Evolutionary conservation across 35 echinoderm and acorn worm genomes (phyloP), one percentile per base, ranked within the genome.

Genomic region (Lytechinus variegatus): DNA sequence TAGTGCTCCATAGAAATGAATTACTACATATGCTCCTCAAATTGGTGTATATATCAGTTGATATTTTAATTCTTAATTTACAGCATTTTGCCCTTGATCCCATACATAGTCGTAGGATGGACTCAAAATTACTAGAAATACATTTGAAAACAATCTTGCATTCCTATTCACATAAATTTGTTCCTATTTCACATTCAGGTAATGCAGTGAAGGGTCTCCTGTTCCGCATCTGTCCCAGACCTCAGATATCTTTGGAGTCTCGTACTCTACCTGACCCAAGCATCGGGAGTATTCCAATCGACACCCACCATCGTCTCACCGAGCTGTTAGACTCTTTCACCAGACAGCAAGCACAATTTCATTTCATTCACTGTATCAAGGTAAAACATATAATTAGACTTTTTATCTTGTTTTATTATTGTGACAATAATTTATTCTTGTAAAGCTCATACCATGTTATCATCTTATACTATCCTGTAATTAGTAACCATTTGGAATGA

Each of bases 301-400:
- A 93, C 54, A 53, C n/a, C 54, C 52, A 57, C n/a, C 92, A 93
- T 27, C 92, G 54, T 54, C 13, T 93, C 52, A 21, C 7, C 10
- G 92, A 54, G n/a, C 53, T 93, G 54, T 27, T 55, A n/a, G 98
- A 99, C 72, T 96, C 94, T 51, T 60, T 98, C 8, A 98, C 94
- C 51, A 27, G 97, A 8, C 60, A 95, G 21, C 96, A 98, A 72
- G 94, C 96, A 53, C 88, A 95, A 52, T 95, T 94, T 12, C 98
- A 99, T 95, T 99, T 98, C 86, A 54, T 99, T 13, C 94, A 96
- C 24, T 99, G 98, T 87, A 95, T 99, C 92, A 99, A 97, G 97
- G 98, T 98, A 96, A 87, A 58, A 58, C 13, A 92, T 96, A 90
- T 54, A 93, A 93, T 19, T 52, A 79, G 16, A 8, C n/a, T n/a